Percentiles rank a stretch among this genome's conserved stretches.
Conservation (phyloP, 2,888 invertebrate genomes). For the Halocaridina rubra region DNA sequence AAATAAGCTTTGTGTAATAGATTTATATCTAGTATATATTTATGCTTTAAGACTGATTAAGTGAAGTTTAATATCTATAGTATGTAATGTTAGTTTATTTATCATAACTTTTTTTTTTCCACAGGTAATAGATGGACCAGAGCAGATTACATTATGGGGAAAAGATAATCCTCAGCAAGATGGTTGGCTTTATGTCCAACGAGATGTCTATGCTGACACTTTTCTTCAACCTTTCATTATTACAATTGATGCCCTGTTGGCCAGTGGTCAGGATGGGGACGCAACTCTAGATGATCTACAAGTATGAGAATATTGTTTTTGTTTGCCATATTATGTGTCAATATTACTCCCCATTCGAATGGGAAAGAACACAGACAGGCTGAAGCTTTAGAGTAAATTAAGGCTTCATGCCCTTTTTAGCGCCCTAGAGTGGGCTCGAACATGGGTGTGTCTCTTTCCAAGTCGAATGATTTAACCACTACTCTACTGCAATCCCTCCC, state of each 20-base stretch:
- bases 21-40: no score
- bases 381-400: no score
- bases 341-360: no score
- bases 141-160: background rate
- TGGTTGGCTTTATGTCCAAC: conserved; percentile 31
- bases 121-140: conserved; percentile 15
- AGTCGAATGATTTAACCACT: no score
- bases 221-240: background rate
- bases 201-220: conserved; percentile 10
- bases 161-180: conserved; percentile 16
- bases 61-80: background rate
- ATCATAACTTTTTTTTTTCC: no score
- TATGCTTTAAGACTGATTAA: background rate
- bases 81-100: background rate
- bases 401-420: no score
- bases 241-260: conserved; percentile 23
- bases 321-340: no score
- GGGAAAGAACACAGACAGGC: no score
- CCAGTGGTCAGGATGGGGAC: conserved; percentile 38
- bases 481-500: no score
- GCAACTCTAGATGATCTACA: conserved; percentile 45
- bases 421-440: no score
- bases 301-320: conserved; percentile 9
- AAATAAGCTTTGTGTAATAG: no score
- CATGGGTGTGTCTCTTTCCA: no score